A percentile compares a stretch with the other conserved stretches of the same genome.
Conservation (phyloP, 2,113 vertebrate species). For the Aegithalos caudatus region DNA sequence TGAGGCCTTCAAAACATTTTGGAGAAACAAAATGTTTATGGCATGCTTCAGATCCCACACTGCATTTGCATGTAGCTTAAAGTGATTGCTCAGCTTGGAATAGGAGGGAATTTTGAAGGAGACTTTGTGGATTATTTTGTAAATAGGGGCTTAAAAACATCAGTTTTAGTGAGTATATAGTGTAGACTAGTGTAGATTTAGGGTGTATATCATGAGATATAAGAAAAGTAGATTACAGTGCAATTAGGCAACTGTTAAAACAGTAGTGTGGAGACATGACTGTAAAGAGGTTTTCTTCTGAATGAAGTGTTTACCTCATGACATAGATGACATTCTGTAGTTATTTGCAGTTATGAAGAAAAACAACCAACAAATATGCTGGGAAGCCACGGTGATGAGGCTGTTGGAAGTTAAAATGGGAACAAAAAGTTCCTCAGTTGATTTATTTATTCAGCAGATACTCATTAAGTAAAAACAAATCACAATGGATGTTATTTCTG, state of each 20-base stretch:
- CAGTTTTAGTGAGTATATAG: neutral
- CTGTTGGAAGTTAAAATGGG: neutral
- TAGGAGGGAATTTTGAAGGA: neutral
- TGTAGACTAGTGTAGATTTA: neutral
- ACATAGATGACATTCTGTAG: neutral
- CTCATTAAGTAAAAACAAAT: neutral
- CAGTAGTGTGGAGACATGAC: neutral
- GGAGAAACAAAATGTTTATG: neutral
- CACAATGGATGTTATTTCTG: neutral
- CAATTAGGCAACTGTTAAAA: neutral
- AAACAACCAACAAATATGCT: neutral
- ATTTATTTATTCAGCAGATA: slow-evolving; percentile 29
- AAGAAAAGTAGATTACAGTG: neutral
- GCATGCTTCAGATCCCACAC: neutral
- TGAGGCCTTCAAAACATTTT: neutral
- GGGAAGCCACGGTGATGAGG: neutral
- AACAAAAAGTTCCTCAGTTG: slow-evolving; percentile 21
- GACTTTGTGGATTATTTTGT: neutral
- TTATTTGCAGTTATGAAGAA: neutral
- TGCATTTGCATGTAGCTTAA: neutral
- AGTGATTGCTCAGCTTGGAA: neutral
- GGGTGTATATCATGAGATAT: neutral
- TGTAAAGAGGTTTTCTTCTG: neutral
- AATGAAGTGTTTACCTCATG: neutral
- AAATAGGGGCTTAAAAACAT: neutral